Evolutionary conservation across 1,140 invertebrate species (phyloP).

Genomic region (Drosophila lini): DNA sequence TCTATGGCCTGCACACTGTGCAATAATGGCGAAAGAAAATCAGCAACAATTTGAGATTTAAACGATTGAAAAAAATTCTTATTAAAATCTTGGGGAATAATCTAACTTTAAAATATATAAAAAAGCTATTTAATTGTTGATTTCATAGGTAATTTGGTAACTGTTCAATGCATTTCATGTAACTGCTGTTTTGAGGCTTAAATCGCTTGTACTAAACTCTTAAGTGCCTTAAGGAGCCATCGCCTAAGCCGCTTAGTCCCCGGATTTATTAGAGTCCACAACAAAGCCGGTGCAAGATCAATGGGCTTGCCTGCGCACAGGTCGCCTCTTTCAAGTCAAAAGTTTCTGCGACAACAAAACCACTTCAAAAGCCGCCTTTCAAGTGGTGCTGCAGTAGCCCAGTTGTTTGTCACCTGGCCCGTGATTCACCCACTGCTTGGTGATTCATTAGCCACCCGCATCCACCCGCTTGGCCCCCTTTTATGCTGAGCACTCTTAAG

Average conservation of each 20-base stretch:
- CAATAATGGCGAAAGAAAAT: background rate
- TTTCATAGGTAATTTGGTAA: background rate
- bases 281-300: constrained; percentile 72
- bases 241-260: constrained; percentile 60
- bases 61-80: background rate
- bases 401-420: constrained; percentile 70
- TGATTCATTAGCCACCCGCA: constrained; percentile 65
- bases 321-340: constrained; percentile 37
- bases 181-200: constrained; percentile 6
- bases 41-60: too few species aligned
- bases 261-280: constrained; percentile 53
- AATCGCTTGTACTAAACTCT: constrained; percentile 65
- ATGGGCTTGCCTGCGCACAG: constrained; percentile 55
- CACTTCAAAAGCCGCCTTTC: constrained; percentile 75
- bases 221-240: constrained; percentile 33
- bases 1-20: background rate
- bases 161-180: constrained; percentile 23
- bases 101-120: background rate
- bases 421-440: constrained; percentile 15
- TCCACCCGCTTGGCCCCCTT: constrained; percentile 9
- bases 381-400: constrained; percentile 48
- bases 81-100: background rate
- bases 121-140: background rate
- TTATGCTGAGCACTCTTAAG: constrained; percentile 52
- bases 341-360: constrained; percentile 53